Evolutionary conservation across 2,888 invertebrate species (phyloP).

Genomic region (Acleris cristana): DNA sequence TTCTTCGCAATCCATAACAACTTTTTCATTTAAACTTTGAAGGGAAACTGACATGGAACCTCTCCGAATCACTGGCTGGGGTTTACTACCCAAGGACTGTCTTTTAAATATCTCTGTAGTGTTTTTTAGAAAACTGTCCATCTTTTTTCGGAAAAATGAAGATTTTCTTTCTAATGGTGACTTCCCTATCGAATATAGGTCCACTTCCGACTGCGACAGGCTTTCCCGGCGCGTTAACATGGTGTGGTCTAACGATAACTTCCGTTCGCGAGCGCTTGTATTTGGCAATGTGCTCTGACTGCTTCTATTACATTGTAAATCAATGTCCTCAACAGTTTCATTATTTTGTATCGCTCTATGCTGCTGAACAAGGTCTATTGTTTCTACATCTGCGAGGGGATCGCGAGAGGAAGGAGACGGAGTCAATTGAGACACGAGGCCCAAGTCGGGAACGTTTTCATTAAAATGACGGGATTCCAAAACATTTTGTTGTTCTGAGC

Average conservation of each 20-base stretch:
- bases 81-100: conserved; percentile 55
- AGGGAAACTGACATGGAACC: conserved; percentile 71
- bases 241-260: conserved; percentile 72
- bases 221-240: conserved; percentile 63
- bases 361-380: neutral
- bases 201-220: conserved; percentile 73
- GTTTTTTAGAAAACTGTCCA: conserved; percentile 76
- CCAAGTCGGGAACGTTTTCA: conserved; percentile 28
- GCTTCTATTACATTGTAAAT: conserved; percentile 6
- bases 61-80: conserved; percentile 53
- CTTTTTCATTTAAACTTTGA: conserved; percentile 65
- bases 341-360: conserved; percentile 1
- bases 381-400: neutral
- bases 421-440: neutral
- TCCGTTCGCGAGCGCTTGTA: conserved; percentile 54
- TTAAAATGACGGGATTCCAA: conserved; percentile 25
- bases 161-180: conserved; percentile 74
- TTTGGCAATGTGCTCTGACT: neutral
- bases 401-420: neutral
- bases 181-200: conserved; percentile 73
- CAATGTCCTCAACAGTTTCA: neutral
- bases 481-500: conserved; percentile 39
- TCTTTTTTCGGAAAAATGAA: conserved; percentile 75
- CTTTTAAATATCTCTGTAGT: conserved; percentile 74
- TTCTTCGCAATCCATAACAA: conserved; percentile 43